Percentiles rank a stretch among this genome's conserved stretches.
These are phyloP conservation scores for Halocynthia roretzi DNA, from an alignment of 23 tunicate genomes.

Conservation along the genomic window DNA sequence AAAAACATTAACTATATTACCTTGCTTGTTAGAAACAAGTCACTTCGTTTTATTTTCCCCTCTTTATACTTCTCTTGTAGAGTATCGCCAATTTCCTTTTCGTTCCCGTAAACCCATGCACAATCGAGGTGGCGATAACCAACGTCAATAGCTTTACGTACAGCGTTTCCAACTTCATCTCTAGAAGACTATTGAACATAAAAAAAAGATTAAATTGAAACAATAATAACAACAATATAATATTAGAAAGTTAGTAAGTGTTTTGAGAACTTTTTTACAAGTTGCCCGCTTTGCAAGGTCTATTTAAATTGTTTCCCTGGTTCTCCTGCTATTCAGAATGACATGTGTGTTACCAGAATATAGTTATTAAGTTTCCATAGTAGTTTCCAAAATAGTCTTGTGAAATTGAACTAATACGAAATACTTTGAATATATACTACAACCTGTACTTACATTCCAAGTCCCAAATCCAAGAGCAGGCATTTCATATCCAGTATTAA, in stretches of 20 bases:
- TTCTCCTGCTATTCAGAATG: not conserved
- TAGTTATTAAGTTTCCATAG: too few relatives aligned
- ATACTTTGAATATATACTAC: too few relatives aligned
- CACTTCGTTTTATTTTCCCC: slow-evolving; percentile 57
- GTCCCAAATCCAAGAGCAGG: slow-evolving; percentile 58
- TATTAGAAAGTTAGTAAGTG: not conserved
- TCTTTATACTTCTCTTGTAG: slow-evolving; percentile 38
- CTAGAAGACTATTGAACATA: slow-evolving; percentile 18
- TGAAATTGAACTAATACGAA: too few relatives aligned
- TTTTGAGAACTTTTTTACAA: not conserved
- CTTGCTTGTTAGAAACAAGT: slow-evolving; percentile 65
- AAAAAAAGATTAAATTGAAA: too few relatives aligned
- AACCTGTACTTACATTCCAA: slow-evolving; percentile 49
- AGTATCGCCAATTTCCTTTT: slow-evolving; percentile 53
- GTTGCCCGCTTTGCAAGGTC: not conserved
- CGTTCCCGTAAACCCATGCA: slow-evolving; percentile 56
- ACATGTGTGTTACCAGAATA: too few relatives aligned
- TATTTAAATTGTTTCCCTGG: not conserved
- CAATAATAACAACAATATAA: not conserved
- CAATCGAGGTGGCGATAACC: slow-evolving; percentile 79
- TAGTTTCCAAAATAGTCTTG: too few relatives aligned
- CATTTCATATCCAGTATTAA: slow-evolving; percentile 44
- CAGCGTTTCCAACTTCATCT: slow-evolving; percentile 52
- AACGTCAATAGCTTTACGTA: slow-evolving; percentile 44
- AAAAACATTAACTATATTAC: slow-evolving; percentile 5